Percentiles rank a stretch among this genome's conserved stretches.
Conservation (phyloP, 2,797 vertebrate species). For the Liparis tanakae region DNA sequence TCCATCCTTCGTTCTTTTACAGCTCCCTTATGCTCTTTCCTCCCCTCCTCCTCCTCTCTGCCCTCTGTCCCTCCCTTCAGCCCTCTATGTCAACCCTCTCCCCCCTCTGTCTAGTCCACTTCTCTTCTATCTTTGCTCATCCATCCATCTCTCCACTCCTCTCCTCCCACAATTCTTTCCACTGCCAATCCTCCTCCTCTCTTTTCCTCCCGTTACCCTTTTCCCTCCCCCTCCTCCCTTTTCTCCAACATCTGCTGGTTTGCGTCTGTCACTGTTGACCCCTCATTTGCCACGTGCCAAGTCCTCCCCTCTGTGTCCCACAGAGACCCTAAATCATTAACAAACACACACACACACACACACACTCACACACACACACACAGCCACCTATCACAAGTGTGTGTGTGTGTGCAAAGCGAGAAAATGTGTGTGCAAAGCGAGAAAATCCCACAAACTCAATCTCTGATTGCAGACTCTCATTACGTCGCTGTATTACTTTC, state of each 20-base stretch:
- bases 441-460: constrained; percentile 45
- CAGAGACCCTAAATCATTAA: constrained; percentile 71
- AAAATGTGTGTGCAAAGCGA: constrained; percentile 23
- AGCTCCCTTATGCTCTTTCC: background rate
- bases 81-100: constrained; percentile 18
- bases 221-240: constrained; percentile 26
- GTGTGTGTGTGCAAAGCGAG: background rate
- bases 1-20: constrained; percentile 14
- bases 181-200: constrained; percentile 22
- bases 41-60: background rate
- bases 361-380: constrained; percentile 17
- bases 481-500: constrained; percentile 53
- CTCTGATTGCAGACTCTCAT: constrained; percentile 48
- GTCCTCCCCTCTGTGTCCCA: constrained; percentile 63
- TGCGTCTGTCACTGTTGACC: constrained; percentile 67
- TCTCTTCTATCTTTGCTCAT: constrained; percentile 37
- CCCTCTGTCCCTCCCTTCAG: background rate
- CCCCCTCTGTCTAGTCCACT: constrained; percentile 1
- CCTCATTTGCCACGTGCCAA: constrained; percentile 63
- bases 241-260: constrained; percentile 68
- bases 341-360: constrained; percentile 20
- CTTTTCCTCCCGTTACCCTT: constrained; percentile 15
- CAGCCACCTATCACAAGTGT: background rate
- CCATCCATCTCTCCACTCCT: constrained; percentile 52
- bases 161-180: constrained; percentile 23